Conservation (phyloP, 2,797 vertebrate genomes). For the Sorex maritimensis region DNA sequence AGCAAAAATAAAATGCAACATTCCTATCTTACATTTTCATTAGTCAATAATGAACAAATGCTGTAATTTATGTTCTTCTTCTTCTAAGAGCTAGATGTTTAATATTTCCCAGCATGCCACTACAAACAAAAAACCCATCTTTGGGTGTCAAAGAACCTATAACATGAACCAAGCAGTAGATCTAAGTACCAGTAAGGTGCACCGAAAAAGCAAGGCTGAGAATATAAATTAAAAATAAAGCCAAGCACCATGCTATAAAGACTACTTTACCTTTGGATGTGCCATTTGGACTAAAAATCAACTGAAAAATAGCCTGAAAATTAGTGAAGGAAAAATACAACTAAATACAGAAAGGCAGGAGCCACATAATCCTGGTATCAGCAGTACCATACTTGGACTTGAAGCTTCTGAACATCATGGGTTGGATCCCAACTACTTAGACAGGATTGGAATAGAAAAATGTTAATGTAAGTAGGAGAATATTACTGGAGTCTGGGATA, state of each 20-base stretch:
- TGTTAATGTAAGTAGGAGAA: neutral
- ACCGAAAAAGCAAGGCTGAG: too few relatives aligned
- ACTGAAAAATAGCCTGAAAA: too few relatives aligned
- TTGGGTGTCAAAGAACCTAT: neutral
- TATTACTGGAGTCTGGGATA: neutral
- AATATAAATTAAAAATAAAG: constrained; percentile 21
- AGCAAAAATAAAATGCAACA: neutral
- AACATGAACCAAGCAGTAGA: too few relatives aligned
- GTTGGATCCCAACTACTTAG: too few relatives aligned
- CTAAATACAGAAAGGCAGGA: neutral
- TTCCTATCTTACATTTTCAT: neutral
- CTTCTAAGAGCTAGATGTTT: neutral
- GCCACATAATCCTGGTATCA: neutral
- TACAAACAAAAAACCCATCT: neutral
- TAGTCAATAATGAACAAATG: constrained; percentile 2
- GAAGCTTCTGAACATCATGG: neutral
- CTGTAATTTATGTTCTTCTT: constrained; percentile 4
- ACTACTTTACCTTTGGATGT: neutral
- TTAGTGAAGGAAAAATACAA: neutral
- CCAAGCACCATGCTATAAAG: neutral
- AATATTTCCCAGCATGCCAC: neutral
- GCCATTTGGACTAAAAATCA: neutral
- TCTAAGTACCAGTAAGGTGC: too few relatives aligned
- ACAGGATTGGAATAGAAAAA: neutral
- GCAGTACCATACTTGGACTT: neutral